phyloP scores from a whole-genome alignment of 2,113 vertebrate genomes.

The Lampris megalopsis region DNA sequence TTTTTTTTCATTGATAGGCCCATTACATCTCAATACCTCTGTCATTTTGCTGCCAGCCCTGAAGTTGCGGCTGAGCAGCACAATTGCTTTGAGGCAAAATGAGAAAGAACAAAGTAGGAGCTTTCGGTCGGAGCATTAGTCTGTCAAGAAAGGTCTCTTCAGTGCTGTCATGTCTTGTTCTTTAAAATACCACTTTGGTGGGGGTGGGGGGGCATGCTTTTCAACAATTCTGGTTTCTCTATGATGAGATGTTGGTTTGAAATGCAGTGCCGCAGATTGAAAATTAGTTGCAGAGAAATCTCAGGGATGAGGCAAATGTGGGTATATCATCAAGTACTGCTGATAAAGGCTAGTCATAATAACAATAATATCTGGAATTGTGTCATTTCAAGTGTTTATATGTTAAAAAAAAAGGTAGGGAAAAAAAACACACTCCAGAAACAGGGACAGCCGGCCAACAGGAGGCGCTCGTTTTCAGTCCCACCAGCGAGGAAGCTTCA shows the following conservation, averaged over 20 bases:
- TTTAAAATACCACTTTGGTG: slow-evolving; percentile 15
- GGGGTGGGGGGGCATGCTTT: not conserved
- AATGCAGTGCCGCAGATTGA: not conserved
- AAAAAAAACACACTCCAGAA: too few species aligned
- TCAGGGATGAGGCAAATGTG: too few species aligned
- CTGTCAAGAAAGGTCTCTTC: slow-evolving; percentile 40
- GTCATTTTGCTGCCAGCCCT: slow-evolving; percentile 38
- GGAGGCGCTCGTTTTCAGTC: too few species aligned
- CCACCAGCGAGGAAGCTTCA: too few species aligned
- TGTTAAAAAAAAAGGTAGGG: not conserved
- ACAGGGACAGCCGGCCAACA: too few species aligned
- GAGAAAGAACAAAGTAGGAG: slow-evolving; percentile 31
- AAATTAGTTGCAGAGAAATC: not conserved
- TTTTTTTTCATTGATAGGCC: slow-evolving; percentile 45
- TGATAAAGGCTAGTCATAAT: not conserved
- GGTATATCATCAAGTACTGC: not conserved
- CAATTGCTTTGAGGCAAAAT: slow-evolving; percentile 11
- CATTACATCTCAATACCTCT: slow-evolving; percentile 56
- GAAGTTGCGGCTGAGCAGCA: slow-evolving; percentile 21
- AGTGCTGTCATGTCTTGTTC: slow-evolving; percentile 18
- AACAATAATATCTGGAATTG: not conserved
- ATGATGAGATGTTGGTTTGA: slow-evolving; percentile 19
- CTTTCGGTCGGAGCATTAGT: slow-evolving; percentile 35
- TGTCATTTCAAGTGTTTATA: not conserved
- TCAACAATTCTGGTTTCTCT: slow-evolving; percentile 10